Evolutionary conservation across 2,113 vertebrate genomes (phyloP).

Genomic region (Alectura lathami): DNA sequence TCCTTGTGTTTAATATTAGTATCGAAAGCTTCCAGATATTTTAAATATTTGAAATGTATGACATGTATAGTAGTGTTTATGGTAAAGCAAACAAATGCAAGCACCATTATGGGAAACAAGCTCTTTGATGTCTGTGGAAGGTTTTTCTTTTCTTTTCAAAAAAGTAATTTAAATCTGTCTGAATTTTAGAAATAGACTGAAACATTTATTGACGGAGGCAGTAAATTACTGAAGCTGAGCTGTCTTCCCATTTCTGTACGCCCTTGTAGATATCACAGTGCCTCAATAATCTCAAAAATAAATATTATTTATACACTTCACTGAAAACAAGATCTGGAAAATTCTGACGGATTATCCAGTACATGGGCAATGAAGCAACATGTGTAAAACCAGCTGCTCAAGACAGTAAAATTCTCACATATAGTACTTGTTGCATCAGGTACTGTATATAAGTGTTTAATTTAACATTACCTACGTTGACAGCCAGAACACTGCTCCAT

Average conservation of each 20-base stretch:
- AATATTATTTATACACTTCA: background rate
- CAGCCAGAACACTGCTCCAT: background rate
- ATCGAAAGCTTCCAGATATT: background rate
- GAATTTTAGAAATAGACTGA: background rate
- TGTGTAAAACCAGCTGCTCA: background rate
- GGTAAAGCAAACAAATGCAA: background rate
- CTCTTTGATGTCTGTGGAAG: background rate
- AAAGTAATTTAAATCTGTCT: background rate
- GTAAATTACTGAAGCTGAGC: background rate
- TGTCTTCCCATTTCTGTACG: background rate
- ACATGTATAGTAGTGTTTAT: background rate
- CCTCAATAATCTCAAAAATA: background rate
- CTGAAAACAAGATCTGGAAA: background rate
- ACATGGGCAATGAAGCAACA: background rate
- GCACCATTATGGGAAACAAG: background rate
- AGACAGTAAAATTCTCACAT: background rate
- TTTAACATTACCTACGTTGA: background rate
- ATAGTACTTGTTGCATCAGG: background rate
- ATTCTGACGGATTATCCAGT: background rate
- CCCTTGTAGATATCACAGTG: background rate
- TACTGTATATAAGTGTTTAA: background rate
- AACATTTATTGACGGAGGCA: background rate
- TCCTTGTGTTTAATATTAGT: background rate
- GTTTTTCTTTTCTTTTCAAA: background rate
- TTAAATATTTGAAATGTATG: background rate